Evolutionary conservation across 1,140 invertebrate species (phyloP).

Genomic region (Scaptomyza hsui): DNA sequence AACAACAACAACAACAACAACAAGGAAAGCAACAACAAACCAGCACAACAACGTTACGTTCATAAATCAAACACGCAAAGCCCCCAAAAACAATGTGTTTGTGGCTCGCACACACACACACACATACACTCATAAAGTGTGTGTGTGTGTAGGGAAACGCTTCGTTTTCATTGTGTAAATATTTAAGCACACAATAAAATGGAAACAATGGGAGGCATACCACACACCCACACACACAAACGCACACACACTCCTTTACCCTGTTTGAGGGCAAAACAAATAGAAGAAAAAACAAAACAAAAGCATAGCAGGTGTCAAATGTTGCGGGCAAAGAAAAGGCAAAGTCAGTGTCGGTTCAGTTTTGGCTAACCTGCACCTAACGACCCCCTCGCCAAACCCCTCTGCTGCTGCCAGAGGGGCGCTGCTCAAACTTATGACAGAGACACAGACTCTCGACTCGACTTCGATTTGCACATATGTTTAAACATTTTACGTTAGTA

Average conservation of each 20-base stretch:
- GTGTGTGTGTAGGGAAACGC: conserved; percentile 53
- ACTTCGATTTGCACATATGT: conserved; percentile 71
- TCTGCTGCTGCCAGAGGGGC: background rate
- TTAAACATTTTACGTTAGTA: conserved; percentile 47
- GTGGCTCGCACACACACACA: conserved; percentile 45
- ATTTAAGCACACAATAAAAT: conserved; percentile 81
- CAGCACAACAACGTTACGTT: conserved; percentile 36
- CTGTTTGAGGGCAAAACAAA: background rate
- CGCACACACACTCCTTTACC: background rate
- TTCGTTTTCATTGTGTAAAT: conserved; percentile 81
- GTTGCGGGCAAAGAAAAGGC: conserved; percentile 70
- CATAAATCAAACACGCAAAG: conserved; percentile 70
- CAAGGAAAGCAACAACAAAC: conserved; percentile 4
- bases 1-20: conserved; percentile 33
- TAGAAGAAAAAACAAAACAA: conserved; percentile 25
- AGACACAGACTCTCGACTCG: conserved; percentile 22
- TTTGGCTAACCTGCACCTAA: conserved; percentile 9
- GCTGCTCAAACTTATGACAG: conserved; percentile 63
- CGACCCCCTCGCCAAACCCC: background rate
- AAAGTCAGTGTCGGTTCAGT: conserved; percentile 45
- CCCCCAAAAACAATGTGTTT: conserved; percentile 49
- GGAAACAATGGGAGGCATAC: conserved; percentile 44
- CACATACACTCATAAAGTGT: conserved; percentile 13
- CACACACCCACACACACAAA: conserved; percentile 10
- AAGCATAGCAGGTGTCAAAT: conserved; percentile 78